Base-by-base conservation (phyloP, 1,140 invertebrate genomes). In the Drosophila littoralis region DNA sequence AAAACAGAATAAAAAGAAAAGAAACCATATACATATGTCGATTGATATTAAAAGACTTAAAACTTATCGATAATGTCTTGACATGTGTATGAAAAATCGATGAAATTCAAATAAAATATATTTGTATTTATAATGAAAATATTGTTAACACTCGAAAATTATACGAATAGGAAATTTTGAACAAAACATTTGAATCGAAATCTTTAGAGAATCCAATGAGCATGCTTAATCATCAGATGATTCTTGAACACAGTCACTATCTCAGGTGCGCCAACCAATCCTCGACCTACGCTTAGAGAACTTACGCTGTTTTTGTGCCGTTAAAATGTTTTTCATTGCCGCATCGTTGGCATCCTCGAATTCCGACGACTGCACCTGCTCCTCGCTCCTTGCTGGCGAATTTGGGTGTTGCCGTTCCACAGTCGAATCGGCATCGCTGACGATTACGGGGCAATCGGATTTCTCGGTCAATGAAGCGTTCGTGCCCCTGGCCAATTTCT, bases 281-380 rank as follows among this genome's bases (percentile, higher is more conserved):
- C 38, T 12, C 32, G 70, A 54, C 9, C 22, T 67, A 60, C 64
- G 63, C 22, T 8, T 52, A 13, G 22, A 35, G 17, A 60, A 73
- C 70, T 73, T 73, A 73, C 70, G 70, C 46, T 52, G 40, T 60
- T 60, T 68, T 17, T 52, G 50, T 9, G 54, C 17, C 8, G 48
- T 9, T 13, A 55, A 2, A 3, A 70, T 46, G 1, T 54, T 38
- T n/a, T 40, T 12, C 64, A 66, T 38, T 12, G 17, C 52, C 22
- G 28, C 60, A 17, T 33, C 35, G 15, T 66, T 58, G 42, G 7
- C 3, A 17, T 71, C 68, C 12, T 64, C 28, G n/a, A 8, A 42
- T n/a, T 42, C 36, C 6, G 36, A 40, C 2, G 17, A 35, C 9
- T 36, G 17, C n/a, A 6, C 17, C 35, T 15, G 28, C 6, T 22